Conservation (phyloP, 1,140 invertebrate species). For the roundworm (Caenorhabditis elegans) region WBcel235 BX284603.4:5142501-5143000, state of each 20-base stretch:
- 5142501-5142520: too few species aligned
- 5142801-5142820: slow-evolving; percentile 19
- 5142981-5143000: background rate
- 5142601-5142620: background rate
- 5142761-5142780: slow-evolving; percentile 5
- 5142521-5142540: too few species aligned
- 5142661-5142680: slow-evolving; percentile 19
- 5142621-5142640: background rate
- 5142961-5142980: slow-evolving; percentile 7
- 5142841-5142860: background rate
- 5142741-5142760: background rate
- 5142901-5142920: slow-evolving; percentile 11
- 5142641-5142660: background rate
- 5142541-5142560: background rate
- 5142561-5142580: slow-evolving; percentile 15
- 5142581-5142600: background rate
- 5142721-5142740: background rate
- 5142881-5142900: slow-evolving; percentile 8
- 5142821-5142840: background rate
- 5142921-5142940: background rate
- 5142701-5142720: background rate
- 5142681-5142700: background rate
- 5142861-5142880: background rate
- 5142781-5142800: slow-evolving; percentile 3
- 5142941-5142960: background rate